Evolutionary conservation across 1,140 invertebrate genomes (phyloP).

Genomic region (Orussus abietinus): DNA sequence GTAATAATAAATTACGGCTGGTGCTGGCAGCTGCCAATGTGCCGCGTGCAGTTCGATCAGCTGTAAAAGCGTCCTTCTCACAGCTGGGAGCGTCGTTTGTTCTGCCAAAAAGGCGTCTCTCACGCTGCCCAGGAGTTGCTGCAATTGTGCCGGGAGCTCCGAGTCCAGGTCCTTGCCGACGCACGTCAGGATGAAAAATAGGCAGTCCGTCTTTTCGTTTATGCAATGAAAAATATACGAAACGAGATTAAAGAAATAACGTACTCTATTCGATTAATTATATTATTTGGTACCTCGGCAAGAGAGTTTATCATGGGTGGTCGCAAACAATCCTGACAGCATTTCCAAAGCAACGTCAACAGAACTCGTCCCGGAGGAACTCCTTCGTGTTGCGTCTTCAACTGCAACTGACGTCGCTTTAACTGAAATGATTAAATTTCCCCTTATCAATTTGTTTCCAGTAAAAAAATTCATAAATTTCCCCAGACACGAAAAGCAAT

Average conservation of each 20-base stretch:
- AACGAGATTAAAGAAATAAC: neutral
- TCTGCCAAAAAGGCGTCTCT: constrained; percentile 79
- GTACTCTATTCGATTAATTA: constrained; percentile 3
- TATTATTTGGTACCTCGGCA: constrained; percentile 60
- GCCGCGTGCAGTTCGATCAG: constrained; percentile 84
- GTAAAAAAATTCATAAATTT: no score
- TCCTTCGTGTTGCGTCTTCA: constrained; percentile 63
- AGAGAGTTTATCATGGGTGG: constrained; percentile 71
- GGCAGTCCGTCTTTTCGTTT: constrained; percentile 68
- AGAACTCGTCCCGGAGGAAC: constrained; percentile 70
- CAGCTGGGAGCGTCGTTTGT: constrained; percentile 60
- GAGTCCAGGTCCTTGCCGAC: constrained; percentile 80
- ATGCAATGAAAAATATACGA: neutral
- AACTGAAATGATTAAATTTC: no score
- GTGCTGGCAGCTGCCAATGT: constrained; percentile 82
- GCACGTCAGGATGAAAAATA: constrained; percentile 82
- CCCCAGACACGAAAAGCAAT: no score
- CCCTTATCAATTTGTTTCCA: no score
- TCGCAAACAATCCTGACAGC: constrained; percentile 77
- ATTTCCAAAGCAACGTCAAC: constrained; percentile 76
- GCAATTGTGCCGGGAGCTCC: constrained; percentile 74
- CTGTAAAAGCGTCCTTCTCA: constrained; percentile 78
- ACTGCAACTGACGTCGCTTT: constrained; percentile 69
- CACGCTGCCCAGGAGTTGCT: constrained; percentile 71
- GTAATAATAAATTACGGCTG: constrained; percentile 86